Evolutionary conservation across 2,113 vertebrate species (phyloP), one percentile per base, ranked within the genome.

Genomic region (Tonatia bakeri): DNA sequence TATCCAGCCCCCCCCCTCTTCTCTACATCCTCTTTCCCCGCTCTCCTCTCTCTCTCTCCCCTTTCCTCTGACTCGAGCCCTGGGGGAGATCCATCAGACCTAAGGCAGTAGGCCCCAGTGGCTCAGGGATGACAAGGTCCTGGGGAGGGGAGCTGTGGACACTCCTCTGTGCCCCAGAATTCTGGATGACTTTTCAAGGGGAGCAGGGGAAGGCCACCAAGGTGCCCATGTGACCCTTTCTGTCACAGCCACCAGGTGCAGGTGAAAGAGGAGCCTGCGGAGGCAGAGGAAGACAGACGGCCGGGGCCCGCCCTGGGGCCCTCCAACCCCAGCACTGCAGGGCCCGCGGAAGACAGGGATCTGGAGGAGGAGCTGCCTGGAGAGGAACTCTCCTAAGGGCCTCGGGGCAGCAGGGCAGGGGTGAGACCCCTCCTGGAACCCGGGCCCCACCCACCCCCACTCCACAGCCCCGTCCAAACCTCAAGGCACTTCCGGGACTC

Each of bases 261-360:
- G 94, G 99, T 99, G 98, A 99, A 99, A 98, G 99, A 99, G 98
- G 99, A 99, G 93, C 99, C 99, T 0, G 98, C 99, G 0, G 99
- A 99, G 98, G 95, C 99, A 0, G 99, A 99, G 97, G 99, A 99
- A 24, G 99, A 99, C 97, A 97, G 98, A 95, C 98, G 99, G 88
- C 99, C 99, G 0, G 97, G 99, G 38, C 99, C 99, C 0, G 98
- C 99, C 80, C 98, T 99, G 98, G 99, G 98, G 14, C 88, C 98
- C 33, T 97, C 99, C 97, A 99, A 99, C 98, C 99, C 99, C 98
- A 99, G 98, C 98, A 97, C 99, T 97, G 97, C 98, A 50, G 98
- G 99, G 97, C 98, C 99, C 16, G 98, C 98, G 1, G 99, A 99
- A 43, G 99, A 99, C 96, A 99, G 99, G 83, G 99, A 99, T 98